These are phyloP conservation scores for Callithrix jacchus DNA, from an alignment of 2,113 vertebrate genomes.

Conservation along the genomic window DNA sequence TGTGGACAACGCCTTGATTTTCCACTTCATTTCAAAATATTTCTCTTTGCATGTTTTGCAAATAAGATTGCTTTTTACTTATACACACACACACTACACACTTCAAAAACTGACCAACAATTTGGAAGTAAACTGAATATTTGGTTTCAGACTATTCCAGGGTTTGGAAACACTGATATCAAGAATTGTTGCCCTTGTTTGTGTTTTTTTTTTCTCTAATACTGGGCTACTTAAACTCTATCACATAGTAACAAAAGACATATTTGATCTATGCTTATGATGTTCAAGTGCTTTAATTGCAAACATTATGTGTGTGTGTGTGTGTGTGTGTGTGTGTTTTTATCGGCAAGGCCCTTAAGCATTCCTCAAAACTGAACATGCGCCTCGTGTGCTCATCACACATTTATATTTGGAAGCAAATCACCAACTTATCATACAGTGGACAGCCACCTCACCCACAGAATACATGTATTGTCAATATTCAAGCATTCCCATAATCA, in stretches of 20 bases:
- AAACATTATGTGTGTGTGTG: neutral
- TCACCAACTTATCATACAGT: neutral
- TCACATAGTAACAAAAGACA: neutral
- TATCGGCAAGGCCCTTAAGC: too few species aligned
- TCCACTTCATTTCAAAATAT: neutral
- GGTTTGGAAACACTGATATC: slow-evolving; percentile 13
- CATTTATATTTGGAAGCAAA: slow-evolving; percentile 13
- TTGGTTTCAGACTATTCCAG: neutral
- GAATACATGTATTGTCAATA: neutral
- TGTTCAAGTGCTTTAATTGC: neutral
- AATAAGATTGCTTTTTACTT: neutral
- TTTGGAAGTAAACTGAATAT: neutral
- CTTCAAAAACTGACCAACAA: neutral
- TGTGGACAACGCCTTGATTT: neutral
- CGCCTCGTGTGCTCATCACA: neutral
- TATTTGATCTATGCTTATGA: neutral
- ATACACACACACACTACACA: neutral
- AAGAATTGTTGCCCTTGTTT: neutral
- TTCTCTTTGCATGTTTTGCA: neutral
- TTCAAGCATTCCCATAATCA: neutral
- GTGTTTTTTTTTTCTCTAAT: neutral
- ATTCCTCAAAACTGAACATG: neutral
- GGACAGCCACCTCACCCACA: neutral
- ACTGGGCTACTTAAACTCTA: neutral
- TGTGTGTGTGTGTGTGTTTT: too few species aligned